A percentile compares a stretch with the other conserved stretches of the same genome.
Evolutionary conservation across 2,888 invertebrate species (phyloP).

Genomic region (Sycophila texana): DNA sequence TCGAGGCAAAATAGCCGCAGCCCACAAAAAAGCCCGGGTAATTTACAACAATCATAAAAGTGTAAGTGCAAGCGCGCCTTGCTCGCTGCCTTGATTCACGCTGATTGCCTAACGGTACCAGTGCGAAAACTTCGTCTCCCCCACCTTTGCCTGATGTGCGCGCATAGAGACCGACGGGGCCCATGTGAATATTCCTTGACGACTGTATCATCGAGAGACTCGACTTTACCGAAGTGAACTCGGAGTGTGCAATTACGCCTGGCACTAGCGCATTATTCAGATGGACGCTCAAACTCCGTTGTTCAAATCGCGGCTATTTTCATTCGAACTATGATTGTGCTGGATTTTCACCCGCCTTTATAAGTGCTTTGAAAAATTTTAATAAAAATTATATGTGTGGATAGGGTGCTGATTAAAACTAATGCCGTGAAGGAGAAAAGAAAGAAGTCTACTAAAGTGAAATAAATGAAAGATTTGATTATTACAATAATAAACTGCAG

Average conservation of each 20-base stretch:
- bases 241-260: constrained; percentile 19
- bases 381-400: too few species aligned
- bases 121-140: constrained; percentile 62
- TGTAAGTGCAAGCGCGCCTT: constrained; percentile 59
- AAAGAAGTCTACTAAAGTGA: too few species aligned
- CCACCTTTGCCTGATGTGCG: constrained; percentile 32
- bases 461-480: too few species aligned
- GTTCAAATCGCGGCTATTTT: too few species aligned
- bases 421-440: too few species aligned
- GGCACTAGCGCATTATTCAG: background rate
- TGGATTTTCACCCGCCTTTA: too few species aligned
- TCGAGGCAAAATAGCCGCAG: constrained; percentile 37
- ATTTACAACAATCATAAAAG: constrained; percentile 68
- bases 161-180: background rate
- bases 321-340: too few species aligned
- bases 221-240: background rate
- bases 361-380: too few species aligned
- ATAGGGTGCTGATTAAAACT: too few species aligned
- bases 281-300: too few species aligned
- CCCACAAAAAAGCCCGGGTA: constrained; percentile 59
- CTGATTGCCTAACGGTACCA: constrained; percentile 67
- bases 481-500: too few species aligned
- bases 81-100: constrained; percentile 65
- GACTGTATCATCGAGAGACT: constrained; percentile 18
- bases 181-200: constrained; percentile 9